Conservation (phyloP, 1,140 invertebrate genomes). For the Metopolophium dirhodum region DNA sequence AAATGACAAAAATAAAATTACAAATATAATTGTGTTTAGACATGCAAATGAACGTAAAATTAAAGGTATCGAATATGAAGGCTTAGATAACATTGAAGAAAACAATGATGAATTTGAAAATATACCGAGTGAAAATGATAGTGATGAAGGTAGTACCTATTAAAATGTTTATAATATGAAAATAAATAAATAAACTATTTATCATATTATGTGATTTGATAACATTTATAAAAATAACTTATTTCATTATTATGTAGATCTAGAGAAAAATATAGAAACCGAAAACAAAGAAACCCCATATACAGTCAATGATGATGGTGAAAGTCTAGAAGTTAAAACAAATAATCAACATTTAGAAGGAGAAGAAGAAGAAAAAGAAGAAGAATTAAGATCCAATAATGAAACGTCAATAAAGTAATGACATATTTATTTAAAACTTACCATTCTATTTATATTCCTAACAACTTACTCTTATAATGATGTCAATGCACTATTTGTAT, state of each 20-base stretch:
- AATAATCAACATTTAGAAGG: constrained; percentile 64
- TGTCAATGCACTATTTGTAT: too few species aligned
- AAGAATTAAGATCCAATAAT: neutral
- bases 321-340: constrained; percentile 59
- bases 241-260: neutral
- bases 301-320: neutral
- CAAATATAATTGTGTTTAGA: constrained; percentile 14
- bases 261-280: neutral
- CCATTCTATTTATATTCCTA: too few species aligned
- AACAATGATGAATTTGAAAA: constrained; percentile 61
- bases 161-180: neutral
- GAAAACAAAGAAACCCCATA: neutral
- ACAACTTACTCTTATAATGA: too few species aligned
- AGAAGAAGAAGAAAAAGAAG: neutral
- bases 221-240: neutral
- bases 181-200: neutral
- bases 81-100: constrained; percentile 59
- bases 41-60: constrained; percentile 47
- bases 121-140: constrained; percentile 63
- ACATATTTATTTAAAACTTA: neutral
- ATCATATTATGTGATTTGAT: neutral
- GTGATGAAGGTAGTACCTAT: constrained; percentile 38
- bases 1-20: neutral
- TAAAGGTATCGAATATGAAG: constrained; percentile 40
- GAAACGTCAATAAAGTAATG: neutral